Base-by-base conservation (phyloP, 1,140 invertebrate genomes). In the Cyrtorhinus lividipennis region DNA sequence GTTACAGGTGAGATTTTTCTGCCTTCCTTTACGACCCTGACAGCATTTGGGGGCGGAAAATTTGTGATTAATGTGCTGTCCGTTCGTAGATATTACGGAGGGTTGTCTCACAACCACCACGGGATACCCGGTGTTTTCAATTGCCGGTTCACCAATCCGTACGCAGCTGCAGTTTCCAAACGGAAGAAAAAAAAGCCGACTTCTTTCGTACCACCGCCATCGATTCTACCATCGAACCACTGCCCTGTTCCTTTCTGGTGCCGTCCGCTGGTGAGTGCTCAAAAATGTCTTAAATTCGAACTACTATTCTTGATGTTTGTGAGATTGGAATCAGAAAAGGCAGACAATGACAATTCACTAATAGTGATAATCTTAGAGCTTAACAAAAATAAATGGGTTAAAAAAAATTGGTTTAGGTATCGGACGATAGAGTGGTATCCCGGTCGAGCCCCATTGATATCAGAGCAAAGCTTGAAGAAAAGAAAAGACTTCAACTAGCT, bases 131-230 rank as follows among this genome's bases (percentile, higher is more conserved):
- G 88, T 0, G 90, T 92, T 1, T 93, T 92, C 69, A 93, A 92
- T 72, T 93, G 90, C 71, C 79, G 88, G 30, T 90, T 93, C 67
- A 78, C 81, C 0, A 90, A 90, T 73, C 86, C 88, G 3, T 78
- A 76, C 56, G 64, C 67, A 20, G 69, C 70, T 5, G 76, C 76
- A 1, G 77, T 79, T 13, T 74, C 79, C 45, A 87, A 86, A 68
- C 78, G 89, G 22, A 92, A 92, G 70, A 92, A 91, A 73, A 93
- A 93, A 70, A 92, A 92, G 71, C 89, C 89, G 12, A 90, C 88
- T 0, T 84, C 82, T 1, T 91, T 92, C 71, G 83, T 92, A 1
- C 88, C 87, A 0, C 86, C 87, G 12, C 88, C 88, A 1, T 77
- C 74, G 60, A 75, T 75, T 10, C 63, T 64, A 15, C 62, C 66